Base-by-base conservation (phyloP, 53 echinoderm and acorn worm species). In the Pentamera pediparva region DNA sequence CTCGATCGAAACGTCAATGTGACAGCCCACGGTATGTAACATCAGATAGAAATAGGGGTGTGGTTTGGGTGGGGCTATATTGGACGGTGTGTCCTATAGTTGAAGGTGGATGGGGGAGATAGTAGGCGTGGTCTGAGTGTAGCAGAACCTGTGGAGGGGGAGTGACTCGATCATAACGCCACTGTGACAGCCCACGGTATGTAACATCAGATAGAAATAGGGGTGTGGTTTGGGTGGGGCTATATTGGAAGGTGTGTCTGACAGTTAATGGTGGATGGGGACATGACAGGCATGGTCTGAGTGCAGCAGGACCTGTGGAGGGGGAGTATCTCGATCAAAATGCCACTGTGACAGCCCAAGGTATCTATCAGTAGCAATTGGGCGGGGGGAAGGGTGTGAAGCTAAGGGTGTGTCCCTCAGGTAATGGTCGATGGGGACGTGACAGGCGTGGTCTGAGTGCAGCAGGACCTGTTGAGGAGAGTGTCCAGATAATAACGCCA, bases 391-490 rank as follows among this genome's bases (percentile, higher is more conserved):
- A 15, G 47, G 47, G 47, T 2, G n/a, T n/a, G n/a, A n/a, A n/a
- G n/a, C n/a, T n/a, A n/a, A n/a, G n/a, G n/a, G n/a, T n/a, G n/a
- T n/a, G n/a, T n/a, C n/a, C n/a, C n/a, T n/a, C n/a, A n/a, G n/a
- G n/a, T n/a, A n/a, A n/a, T n/a, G n/a, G 98, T 3, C 83, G 83
- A 11, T 98, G 98, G 98, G 98, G 28, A 56, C 80, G 13, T 98
- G 98, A 91, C 76, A 88, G 9, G 73, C 85, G 0, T 98, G 98
- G 98, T 82, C 88, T 18, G 70, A 88, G 6, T 98, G 98, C 65
- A 91, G 91, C n/a, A 41, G 98, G 43, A 91, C 98, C 32, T 98
- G 98, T 38, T 91, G 91, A 45, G 98, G 98, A 7, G 98, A 13
- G 91, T 98, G n/a, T 80, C 83, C 15, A 81, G 57, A 45, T 88